Base-by-base conservation (phyloP, 2,888 invertebrate genomes). In the Lithophane leautieri region DNA sequence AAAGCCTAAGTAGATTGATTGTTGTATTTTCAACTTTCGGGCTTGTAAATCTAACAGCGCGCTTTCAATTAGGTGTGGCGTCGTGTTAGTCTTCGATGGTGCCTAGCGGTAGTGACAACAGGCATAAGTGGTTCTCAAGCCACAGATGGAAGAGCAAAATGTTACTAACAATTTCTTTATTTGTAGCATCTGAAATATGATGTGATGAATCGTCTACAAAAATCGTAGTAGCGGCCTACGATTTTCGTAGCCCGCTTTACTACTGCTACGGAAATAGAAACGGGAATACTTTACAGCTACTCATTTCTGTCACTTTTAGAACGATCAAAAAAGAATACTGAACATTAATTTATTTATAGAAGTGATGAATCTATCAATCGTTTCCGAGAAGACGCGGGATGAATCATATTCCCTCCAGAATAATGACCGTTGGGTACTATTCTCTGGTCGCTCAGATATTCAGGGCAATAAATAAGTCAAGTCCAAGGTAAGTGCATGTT, bases 401-500 rank as follows among this genome's bases (percentile, higher is more conserved):
- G 89, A 86, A 83, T 88, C 89, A 89, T 82, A 86, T 78, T 82
- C 70, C 56, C 69, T 78, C 60, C 80, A 78, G 71, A 74, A 79
- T 83, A 86, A 87, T 82, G 66, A 76, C 66, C 63, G 75, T 71
- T 78, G 75, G 70, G 70, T 75, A 69, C 69, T 78, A 76, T 76
- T 73, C 82, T 83, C 81, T 70, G 66, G 76, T 40, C 70, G 86
- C 87, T 86, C 85, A 88, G 89, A 89, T 89, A 88, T 89, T 89
- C 87, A 84, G 82, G 34, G 85, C 86, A 85, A 91, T 92, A 93
- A 93, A 92, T 89, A 92, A 91, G 88, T 89, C 91, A 91, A 90
- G 89, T 86, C 84, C 86, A 90, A 91, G 89, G 89, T 88, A 90
- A 89, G 88, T 86, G 82, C 72, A 78, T 71, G 80, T 70, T 79